Conservation (phyloP, 1,140 invertebrate genomes). For the Aplysia californica region DNA sequence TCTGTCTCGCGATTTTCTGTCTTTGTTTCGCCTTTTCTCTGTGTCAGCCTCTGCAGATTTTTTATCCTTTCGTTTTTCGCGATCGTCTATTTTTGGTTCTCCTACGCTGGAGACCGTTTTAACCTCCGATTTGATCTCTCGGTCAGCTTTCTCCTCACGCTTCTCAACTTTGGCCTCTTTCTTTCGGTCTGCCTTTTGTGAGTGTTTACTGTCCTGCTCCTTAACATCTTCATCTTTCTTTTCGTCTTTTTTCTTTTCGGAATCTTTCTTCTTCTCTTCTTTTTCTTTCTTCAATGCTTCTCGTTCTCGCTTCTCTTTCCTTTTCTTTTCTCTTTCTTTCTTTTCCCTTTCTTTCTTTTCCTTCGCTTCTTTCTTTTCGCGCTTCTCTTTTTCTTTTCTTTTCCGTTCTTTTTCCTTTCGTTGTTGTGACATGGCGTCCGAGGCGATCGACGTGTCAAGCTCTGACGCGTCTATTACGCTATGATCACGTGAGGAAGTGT, state of each 20-base stretch:
- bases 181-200: too few species aligned
- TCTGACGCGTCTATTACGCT: neutral
- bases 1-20: neutral
- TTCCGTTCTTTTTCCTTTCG: neutral
- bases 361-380: neutral
- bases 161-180: too few species aligned
- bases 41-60: too few species aligned
- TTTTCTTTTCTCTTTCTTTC: neutral
- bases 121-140: too few species aligned
- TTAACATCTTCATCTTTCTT: too few species aligned
- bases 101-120: too few species aligned
- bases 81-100: too few species aligned
- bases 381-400: neutral
- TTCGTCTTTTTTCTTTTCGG: neutral
- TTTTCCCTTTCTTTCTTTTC: conserved; percentile 9
- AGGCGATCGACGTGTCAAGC: neutral
- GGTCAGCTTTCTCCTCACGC: too few species aligned
- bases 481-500: too few species aligned
- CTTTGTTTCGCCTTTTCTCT: too few species aligned
- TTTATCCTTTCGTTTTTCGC: too few species aligned
- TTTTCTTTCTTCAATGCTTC: neutral
- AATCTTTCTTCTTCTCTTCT: neutral
- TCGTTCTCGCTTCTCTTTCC: neutral
- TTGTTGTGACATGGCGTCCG: neutral
- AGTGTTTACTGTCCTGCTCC: too few species aligned